Evolutionary conservation across 2,888 invertebrate genomes (phyloP).

Genomic region (Xestobium rufovillosum): DNA sequence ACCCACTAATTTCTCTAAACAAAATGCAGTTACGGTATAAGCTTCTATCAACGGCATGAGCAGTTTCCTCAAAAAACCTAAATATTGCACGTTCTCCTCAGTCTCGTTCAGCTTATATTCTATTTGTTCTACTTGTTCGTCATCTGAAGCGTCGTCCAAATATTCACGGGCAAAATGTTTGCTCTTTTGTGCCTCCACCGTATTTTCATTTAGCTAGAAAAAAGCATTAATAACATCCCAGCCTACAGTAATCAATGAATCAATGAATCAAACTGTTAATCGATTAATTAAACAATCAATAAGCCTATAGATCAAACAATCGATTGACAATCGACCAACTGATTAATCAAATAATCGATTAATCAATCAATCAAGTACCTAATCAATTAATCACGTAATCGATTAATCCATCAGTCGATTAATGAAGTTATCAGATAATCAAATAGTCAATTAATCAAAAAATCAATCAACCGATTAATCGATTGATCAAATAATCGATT

Average conservation of each 20-base stretch:
- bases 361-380: too few species aligned
- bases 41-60: conserved; percentile 68
- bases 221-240: conserved; percentile 1
- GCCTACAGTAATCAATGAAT: conserved; percentile 3
- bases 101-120: conserved; percentile 31
- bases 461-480: too few species aligned
- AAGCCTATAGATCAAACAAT: too few species aligned
- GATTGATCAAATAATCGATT: too few species aligned
- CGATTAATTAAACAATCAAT: too few species aligned
- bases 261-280: background rate
- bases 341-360: too few species aligned
- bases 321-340: too few species aligned
- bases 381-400: too few species aligned
- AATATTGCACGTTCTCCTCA: conserved; percentile 27
- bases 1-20: conserved; percentile 49
- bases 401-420: background rate
- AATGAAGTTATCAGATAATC: too few species aligned
- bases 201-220: conserved; percentile 27
- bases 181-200: conserved; percentile 51
- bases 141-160: conserved; percentile 44
- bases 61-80: conserved; percentile 46
- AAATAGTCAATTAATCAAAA: too few species aligned
- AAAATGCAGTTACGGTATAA: conserved; percentile 59
- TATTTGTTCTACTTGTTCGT: conserved; percentile 29
- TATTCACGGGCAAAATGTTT: conserved; percentile 47